Evolutionary conservation across 2,888 invertebrate genomes (phyloP).

Genomic region (Cephus pygmeus): DNA sequence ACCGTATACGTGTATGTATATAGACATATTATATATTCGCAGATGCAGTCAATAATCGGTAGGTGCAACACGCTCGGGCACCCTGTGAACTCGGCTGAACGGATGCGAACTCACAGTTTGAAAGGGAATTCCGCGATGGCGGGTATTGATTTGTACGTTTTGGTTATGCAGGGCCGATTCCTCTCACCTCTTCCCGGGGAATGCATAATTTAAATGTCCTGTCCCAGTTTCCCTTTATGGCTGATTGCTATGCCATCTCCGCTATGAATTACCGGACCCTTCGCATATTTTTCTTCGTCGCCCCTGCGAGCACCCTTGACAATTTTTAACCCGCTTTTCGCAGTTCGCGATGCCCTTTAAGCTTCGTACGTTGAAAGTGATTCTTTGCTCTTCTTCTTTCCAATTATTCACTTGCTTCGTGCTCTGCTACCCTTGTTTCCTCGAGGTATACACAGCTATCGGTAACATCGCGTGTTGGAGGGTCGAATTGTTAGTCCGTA

Average conservation of each 20-base stretch:
- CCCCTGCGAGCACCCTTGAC: conserved; percentile 34
- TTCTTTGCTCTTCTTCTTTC: too few relatives aligned
- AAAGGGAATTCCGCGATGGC: conserved; percentile 7
- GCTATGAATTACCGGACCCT: conserved; percentile 46
- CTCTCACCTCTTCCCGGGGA: conserved; percentile 33
- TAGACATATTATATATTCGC: conserved; percentile 8
- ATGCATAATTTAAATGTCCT: conserved; percentile 56
- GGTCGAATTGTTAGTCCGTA: too few relatives aligned
- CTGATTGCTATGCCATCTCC: conserved; percentile 52
- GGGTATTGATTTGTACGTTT: conserved; percentile 18
- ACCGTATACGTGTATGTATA: not conserved
- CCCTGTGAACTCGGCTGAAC: conserved; percentile 1
- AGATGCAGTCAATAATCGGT: conserved; percentile 23
- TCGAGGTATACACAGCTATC: too few relatives aligned
- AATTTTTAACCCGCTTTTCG: conserved; percentile 30
- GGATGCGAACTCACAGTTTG: not conserved
- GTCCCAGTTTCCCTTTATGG: conserved; percentile 47
- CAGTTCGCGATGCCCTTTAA: not conserved
- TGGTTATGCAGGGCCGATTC: conserved; percentile 25
- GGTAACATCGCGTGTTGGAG: too few relatives aligned
- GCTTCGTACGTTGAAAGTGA: not conserved
- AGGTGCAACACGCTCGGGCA: conserved; percentile 14
- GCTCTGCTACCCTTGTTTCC: too few relatives aligned
- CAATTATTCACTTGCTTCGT: too few relatives aligned
- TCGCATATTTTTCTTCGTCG: conserved; percentile 40